A percentile compares a stretch with the other conserved stretches of the same genome.
phyloP scores from a whole-genome alignment of 2,888 invertebrate genomes.

The Gnatocerus cornutus region DNA sequence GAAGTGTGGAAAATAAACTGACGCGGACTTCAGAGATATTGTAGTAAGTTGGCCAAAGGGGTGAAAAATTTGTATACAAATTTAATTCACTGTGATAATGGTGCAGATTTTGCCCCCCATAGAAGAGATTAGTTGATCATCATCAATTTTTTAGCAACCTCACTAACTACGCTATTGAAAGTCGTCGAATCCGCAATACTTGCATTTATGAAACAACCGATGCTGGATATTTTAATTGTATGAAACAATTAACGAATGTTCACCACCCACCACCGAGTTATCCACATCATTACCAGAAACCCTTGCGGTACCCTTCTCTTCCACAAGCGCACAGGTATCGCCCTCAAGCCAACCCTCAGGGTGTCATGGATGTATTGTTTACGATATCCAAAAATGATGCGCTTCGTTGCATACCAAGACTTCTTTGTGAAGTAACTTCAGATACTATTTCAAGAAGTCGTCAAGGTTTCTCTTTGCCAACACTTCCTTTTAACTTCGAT shows the following conservation, averaged over 20 bases:
- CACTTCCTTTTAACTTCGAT: conserved; percentile 69
- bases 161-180: conserved; percentile 52
- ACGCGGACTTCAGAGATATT: conserved; percentile 47
- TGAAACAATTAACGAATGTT: conserved; percentile 25
- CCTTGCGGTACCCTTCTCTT: conserved; percentile 10
- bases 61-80: too few species aligned
- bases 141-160: conserved; percentile 53
- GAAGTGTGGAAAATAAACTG: conserved; percentile 18
- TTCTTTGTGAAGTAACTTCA: conserved; percentile 85
- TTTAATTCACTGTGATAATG: too few species aligned
- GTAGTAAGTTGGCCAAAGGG: conserved; percentile 45
- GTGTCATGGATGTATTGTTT: conserved; percentile 72
- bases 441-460: conserved; percentile 67
- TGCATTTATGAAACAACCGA: conserved; percentile 26
- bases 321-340: neutral
- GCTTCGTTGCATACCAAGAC: conserved; percentile 84
- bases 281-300: conserved; percentile 18
- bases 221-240: conserved; percentile 15
- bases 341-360: conserved; percentile 9
- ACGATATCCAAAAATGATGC: conserved; percentile 83
- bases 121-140: conserved; percentile 9
- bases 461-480: conserved; percentile 56
- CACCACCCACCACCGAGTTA: conserved; percentile 26
- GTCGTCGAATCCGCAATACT: conserved; percentile 48
- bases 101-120: conserved; percentile 30